Percentiles rank a stretch among this genome's conserved stretches.
phyloP scores from a whole-genome alignment of 2,888 invertebrate genomes.

The Biston stratarius region DNA sequence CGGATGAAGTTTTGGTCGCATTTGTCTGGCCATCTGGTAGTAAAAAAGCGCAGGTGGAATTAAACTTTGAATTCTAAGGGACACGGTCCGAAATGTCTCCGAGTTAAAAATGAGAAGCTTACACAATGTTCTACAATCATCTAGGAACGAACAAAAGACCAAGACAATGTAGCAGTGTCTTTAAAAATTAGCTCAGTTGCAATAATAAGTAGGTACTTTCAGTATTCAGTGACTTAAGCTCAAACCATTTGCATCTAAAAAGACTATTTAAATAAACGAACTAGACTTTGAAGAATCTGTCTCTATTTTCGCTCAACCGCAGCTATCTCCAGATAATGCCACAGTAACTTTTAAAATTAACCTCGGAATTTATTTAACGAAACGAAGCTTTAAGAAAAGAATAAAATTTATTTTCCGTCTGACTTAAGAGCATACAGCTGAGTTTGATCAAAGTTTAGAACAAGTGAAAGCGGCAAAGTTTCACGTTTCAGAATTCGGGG shows the following conservation, averaged over 20 bases:
- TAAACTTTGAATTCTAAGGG: too few species aligned
- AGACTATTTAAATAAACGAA: constrained; percentile 52
- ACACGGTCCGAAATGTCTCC: too few species aligned
- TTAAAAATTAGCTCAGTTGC: too few species aligned
- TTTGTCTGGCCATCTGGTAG: too few species aligned
- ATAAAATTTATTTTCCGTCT: constrained; percentile 54
- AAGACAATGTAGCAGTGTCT: too few species aligned
- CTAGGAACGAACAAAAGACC: too few species aligned
- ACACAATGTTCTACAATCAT: too few species aligned
- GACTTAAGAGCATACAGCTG: constrained; percentile 45
- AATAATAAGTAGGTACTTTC: too few species aligned
- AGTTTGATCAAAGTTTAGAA: constrained; percentile 49
- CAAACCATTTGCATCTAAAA: constrained; percentile 57
- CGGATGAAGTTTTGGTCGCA: too few species aligned
- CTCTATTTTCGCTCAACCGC: constrained; percentile 40
- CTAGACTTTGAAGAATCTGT: constrained; percentile 49
- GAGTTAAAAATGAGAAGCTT: too few species aligned
- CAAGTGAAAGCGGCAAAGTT: constrained; percentile 41
- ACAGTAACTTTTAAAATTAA: constrained; percentile 49
- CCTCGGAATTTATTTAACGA: constrained; percentile 48
- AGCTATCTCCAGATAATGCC: constrained; percentile 30
- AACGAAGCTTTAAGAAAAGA: constrained; percentile 48
- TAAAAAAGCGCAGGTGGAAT: too few species aligned
- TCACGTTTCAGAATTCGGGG: constrained; percentile 37
- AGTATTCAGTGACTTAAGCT: constrained; percentile 38